A percentile compares a stretch with the other conserved stretches of the same genome.
phyloP scores from a whole-genome alignment of 2,888 invertebrate species.

The Adineta ricciae region DNA sequence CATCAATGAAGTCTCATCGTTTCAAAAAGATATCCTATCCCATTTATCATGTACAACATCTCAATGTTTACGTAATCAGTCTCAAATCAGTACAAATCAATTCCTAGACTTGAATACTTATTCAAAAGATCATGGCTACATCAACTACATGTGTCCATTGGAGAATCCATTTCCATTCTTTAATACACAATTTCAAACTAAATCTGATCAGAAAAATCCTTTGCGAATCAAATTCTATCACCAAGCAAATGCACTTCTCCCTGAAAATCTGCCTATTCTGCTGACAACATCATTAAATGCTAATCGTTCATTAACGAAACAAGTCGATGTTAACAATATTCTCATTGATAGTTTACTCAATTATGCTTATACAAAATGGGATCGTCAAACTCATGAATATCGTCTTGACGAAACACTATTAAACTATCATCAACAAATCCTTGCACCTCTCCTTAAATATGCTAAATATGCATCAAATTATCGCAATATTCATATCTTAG shows the following conservation, averaged over 20 bases:
- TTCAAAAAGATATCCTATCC: neutral
- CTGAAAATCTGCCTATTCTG: conserved; percentile 1
- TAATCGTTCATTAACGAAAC: neutral
- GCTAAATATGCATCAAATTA: neutral
- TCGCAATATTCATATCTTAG: neutral
- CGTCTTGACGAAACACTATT: neutral
- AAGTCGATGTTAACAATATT: neutral
- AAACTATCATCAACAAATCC: neutral
- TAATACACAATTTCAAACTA: neutral
- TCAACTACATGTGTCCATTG: neutral
- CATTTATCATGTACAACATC: neutral
- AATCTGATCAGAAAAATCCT: neutral
- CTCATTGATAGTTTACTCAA: neutral
- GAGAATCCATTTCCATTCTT: conserved; percentile 10
- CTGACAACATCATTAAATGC: neutral
- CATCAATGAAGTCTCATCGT: neutral
- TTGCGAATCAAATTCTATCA: neutral
- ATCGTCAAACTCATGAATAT: neutral
- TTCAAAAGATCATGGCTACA: neutral
- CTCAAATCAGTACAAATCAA: neutral
- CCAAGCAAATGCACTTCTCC: conserved; percentile 9
- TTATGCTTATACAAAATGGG: conserved; percentile 12
- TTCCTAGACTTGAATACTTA: neutral
- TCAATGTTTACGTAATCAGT: neutral
- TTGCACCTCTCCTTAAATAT: conserved; percentile 4